Base-by-base conservation (phyloP, 2,888 invertebrate species). In the Lagria hirta region DNA sequence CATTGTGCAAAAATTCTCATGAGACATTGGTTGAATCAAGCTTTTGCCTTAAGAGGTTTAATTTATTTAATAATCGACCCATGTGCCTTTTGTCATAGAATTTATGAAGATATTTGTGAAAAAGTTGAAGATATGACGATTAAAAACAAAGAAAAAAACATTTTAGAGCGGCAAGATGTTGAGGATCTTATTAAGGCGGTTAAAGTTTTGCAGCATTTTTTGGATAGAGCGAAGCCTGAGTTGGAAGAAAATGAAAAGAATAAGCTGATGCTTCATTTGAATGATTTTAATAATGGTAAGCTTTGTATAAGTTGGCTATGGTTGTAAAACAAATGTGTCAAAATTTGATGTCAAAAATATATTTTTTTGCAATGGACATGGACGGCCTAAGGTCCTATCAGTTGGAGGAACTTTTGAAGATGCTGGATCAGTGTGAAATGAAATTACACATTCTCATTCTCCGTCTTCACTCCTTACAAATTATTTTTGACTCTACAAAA, bases 41-140 rank as follows among this genome's bases (percentile, higher is more conserved):
- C 82, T 2, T 65, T 68, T 18, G 73, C 73, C 27, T 75, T 85
- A 34, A 75, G 78, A 48, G 71, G 75, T 41, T 73, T 74, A 24
- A 77, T 86, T 21, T 81, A 81, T 67, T 65, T 80, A 27, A 82
- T 86, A 43, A 81, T 85, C 3, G 84, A 86, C 65, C 82, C 85
- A 1, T 74, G 77, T 36, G 83, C 84, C 15, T 84, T 83, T n/a
- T n/a, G n/a, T n/a, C n/a, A n/a, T n/a, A n/a, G n/a, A n/a, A n/a
- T n/a, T n/a, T 56, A 60, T 43, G 61, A 63, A 34, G 60, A 60
- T 45, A 49, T 49, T 28, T 48, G 44, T 18, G 35, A 44, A 10
- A 38, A 48, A 12, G 45, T 54, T 2, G 47, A 51, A n/a, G 41
- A 35, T 10, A 28, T 57, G 22, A 46, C 48, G 4, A 26, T 18